Base-by-base conservation (phyloP, 2,888 invertebrate genomes). In the Ferdinandea cuprea region DNA sequence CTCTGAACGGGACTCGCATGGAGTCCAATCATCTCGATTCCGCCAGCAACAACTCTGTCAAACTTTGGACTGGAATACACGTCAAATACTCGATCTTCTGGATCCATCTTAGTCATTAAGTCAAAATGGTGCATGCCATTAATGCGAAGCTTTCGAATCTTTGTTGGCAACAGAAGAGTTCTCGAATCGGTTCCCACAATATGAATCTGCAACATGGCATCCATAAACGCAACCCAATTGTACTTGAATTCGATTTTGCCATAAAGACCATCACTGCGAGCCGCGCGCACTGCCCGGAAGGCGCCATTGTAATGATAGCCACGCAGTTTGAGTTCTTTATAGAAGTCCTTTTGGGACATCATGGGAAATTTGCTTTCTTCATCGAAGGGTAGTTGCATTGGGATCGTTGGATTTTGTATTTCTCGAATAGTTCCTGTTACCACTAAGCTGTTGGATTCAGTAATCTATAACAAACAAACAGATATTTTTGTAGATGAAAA, bases 141-240 rank as follows among this genome's bases (percentile, higher is more conserved):
- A 44, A 96, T 95, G 13, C 93, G 92, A 0, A 96, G 89, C 87
- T 93, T 94, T 86, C 94, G 93, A 30, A 96, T 94, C 66, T 95
- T 93, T 0, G 95, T 96, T 0, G 97, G 97, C 0, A 96, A 92
- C 87, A 94, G 92, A 3, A 96, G 92, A 2, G 94, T 93, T 25
- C 95, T 92, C 0, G 94, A 93, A 85, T 94, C 94, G 71, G 94
- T 92, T 25, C 94, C 93, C 25, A 97, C 89, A 56, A 97, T 94
- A 86, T 94, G 93, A 87, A 96, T 93, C 90, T 98, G 98, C 11
- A 98, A 92, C 94, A 98, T 95, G 37, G 95, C 95, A 91, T 98
- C 98, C 91, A 98, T 93, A 90, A 97, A 97, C 3, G 96, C 93
- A 6, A 96, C 94, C 97, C 97, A 98, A 91, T 96, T 96, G 87